Percentiles rank a stretch among this genome's conserved stretches.
Conservation (phyloP, 2,113 vertebrate genomes). For the Galemys pyrenaicus region DNA sequence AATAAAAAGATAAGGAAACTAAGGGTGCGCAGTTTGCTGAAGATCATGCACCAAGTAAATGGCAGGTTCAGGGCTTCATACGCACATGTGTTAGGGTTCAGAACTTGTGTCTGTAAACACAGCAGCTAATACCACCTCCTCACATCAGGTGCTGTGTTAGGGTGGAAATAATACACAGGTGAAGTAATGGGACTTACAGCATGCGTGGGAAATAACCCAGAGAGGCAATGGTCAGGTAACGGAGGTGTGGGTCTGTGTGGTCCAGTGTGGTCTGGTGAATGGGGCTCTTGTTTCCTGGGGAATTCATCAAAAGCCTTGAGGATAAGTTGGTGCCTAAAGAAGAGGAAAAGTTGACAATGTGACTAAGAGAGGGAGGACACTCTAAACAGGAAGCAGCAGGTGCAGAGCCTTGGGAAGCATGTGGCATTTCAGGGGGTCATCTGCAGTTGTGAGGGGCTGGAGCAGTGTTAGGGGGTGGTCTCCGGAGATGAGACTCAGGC, state of each 20-base stretch:
- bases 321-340: neutral
- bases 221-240: neutral
- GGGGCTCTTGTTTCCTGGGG: neutral
- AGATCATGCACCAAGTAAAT: neutral
- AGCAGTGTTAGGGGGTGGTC: neutral
- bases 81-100: neutral
- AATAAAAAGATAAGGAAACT: neutral
- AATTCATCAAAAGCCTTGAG: neutral
- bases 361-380: neutral
- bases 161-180: neutral
- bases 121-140: neutral
- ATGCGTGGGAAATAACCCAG: neutral
- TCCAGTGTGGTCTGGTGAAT: neutral
- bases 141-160: neutral
- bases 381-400: neutral
- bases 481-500: neutral
- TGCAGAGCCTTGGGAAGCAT: neutral
- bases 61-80: neutral
- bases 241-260: too few relatives aligned
- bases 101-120: neutral
- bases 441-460: neutral
- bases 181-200: neutral
- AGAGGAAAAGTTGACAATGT: neutral
- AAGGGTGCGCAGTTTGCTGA: neutral
- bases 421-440: neutral